A percentile compares a stretch with the other conserved stretches of the same genome.
phyloP scores from a whole-genome alignment of 2,797 vertebrate genomes.

The Helostoma temminkii region DNA sequence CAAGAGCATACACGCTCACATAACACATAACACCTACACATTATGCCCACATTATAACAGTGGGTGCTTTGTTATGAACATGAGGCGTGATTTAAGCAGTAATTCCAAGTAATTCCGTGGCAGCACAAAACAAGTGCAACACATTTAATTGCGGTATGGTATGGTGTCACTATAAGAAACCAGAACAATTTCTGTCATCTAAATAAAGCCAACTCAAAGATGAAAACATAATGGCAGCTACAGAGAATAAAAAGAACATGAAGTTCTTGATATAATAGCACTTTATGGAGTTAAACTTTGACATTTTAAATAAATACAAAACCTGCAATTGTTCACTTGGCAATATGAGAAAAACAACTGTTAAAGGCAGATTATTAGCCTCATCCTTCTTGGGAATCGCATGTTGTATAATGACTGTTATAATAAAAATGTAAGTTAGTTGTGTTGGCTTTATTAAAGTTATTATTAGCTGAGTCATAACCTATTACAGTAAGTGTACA shows the following conservation, averaged over 20 bases:
- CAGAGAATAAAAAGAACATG: constrained; percentile 26
- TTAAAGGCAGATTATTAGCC: constrained; percentile 6
- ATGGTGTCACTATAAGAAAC: constrained; percentile 68
- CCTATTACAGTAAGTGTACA: background rate
- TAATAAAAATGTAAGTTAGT: constrained; percentile 1
- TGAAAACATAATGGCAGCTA: constrained; percentile 58
- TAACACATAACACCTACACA: constrained; percentile 75
- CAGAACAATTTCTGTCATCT: constrained; percentile 55
- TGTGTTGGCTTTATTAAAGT: background rate
- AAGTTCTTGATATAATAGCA: constrained; percentile 23
- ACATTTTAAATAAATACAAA: constrained; percentile 31
- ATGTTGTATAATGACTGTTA: background rate
- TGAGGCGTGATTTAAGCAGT: constrained; percentile 62
- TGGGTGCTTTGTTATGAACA: constrained; percentile 78
- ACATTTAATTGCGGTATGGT: constrained; percentile 77
- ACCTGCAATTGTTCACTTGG: background rate
- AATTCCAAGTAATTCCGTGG: constrained; percentile 66
- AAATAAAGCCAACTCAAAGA: constrained; percentile 58
- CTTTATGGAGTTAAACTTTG: constrained; percentile 39
- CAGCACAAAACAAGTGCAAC: constrained; percentile 73
- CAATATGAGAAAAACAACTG: background rate
- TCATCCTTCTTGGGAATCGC: background rate
- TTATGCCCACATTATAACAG: constrained; percentile 77
- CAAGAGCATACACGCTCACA: constrained; percentile 48
- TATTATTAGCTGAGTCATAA: background rate